Base-by-base conservation (phyloP, 1,140 invertebrate genomes). In the Andrena cerasifolii region DNA sequence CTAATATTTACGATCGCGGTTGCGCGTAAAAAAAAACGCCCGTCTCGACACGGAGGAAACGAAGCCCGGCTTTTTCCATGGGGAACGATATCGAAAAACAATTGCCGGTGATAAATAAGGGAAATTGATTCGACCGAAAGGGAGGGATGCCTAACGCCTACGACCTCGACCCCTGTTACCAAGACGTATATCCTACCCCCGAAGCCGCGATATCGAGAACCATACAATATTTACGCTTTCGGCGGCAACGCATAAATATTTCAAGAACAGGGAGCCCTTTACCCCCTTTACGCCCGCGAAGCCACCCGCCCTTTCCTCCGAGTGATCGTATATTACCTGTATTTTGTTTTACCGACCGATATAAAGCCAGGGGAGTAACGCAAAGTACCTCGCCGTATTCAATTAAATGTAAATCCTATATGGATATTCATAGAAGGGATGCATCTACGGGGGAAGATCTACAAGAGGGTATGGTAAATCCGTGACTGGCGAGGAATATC, bases 211-310 rank as follows among this genome's bases (percentile, higher is more conserved):
- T 71, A 83, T 70, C 77, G 65, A 84, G 61, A 65, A 54, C 67
- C 86, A 82, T 86, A 65, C 79, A 84, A 87, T 87, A 87, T 87
- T 87, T 86, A 87, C 86, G 81, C 78, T 86, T 82, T 85, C 79
- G 79, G 67, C 59, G 77, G 78, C 54, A 53, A 78, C 63, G 80
- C 80, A 84, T 86, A 87, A 87, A 87, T 87, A 84, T 87, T 87
- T 87, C 83, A 87, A 75, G 72, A 78, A 83, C 80, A 77, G 21
- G 45, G 58, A 58, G 74, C 80, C 80, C 70, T 84, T 78, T 78
- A 61, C 80, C 76, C 68, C 71, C n/a, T n/a, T 40, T 45, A n/a
- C 63, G 49, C 16, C 7, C 61, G 53, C 63, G 40, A 21, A 68
- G 66, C 53, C 16, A 33, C 31, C 31, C 58, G 24, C 79, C 18